Percentiles rank a stretch among this genome's conserved stretches.
Conservation (phyloP, 2,113 vertebrate genomes). For the Anguilla japonica region DNA sequence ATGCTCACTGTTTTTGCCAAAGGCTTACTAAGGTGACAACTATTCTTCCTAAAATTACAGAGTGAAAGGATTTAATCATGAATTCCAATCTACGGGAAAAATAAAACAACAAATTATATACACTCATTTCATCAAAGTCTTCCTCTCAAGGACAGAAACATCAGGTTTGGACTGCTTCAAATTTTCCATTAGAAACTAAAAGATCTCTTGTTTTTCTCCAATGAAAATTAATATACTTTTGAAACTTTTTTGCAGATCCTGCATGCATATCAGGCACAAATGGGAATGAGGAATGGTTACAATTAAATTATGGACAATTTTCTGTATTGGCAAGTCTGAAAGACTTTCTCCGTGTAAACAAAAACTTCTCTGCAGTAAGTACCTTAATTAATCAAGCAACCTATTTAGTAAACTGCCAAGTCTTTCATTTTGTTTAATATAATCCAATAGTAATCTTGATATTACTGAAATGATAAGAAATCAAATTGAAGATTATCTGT, state of each 20-base stretch:
- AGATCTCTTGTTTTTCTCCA: no score
- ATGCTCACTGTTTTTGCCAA: no score
- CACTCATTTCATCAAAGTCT: conserved; percentile 48
- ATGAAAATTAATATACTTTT: not conserved
- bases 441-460: no score
- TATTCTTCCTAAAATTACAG: conserved; percentile 25
- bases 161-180: conserved; percentile 32
- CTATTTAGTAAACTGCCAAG: no score
- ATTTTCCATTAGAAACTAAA: not conserved
- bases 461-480: no score
- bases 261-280: conserved; percentile 33
- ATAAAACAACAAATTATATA: conserved; percentile 33
- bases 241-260: conserved; percentile 16
- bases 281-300: conserved; percentile 38
- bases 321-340: conserved; percentile 27
- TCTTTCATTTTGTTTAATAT: no score
- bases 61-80: conserved; percentile 40
- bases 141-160: conserved; percentile 45
- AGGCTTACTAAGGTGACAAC: no score
- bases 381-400: not conserved
- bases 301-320: conserved; percentile 34
- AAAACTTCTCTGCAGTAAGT: conserved; percentile 43
- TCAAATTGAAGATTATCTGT: no score
- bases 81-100: conserved; percentile 36
- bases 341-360: conserved; percentile 32